Conservation (phyloP, 1,140 invertebrate genomes). For the Drosophila ananassae region DNA sequence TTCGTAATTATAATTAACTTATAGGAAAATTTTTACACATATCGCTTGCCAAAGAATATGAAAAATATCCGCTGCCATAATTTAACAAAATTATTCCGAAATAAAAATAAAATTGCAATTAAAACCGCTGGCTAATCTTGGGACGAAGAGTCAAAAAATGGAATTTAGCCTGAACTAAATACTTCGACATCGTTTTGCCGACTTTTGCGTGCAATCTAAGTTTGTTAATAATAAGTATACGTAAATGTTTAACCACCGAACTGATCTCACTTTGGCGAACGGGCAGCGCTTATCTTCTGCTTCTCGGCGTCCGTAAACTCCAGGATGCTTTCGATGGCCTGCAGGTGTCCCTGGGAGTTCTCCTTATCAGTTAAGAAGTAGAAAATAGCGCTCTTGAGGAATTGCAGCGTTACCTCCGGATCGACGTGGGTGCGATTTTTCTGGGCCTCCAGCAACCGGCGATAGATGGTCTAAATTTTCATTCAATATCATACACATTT, state of each 20-base stretch:
- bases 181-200: conserved; percentile 68
- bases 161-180: conserved; percentile 69
- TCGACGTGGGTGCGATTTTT: conserved; percentile 88
- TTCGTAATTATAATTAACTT: conserved; percentile 43
- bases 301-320: conserved; percentile 91
- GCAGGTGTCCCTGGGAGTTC: conserved; percentile 92
- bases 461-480: conserved; percentile 90
- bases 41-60: conserved; percentile 43
- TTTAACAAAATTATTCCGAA: conserved; percentile 73
- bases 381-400: conserved; percentile 95
- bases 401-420: conserved; percentile 93
- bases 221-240: conserved; percentile 40
- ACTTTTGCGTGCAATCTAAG: conserved; percentile 29
- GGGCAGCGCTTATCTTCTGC: conserved; percentile 89
- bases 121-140: conserved; percentile 40
- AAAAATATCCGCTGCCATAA: conserved; percentile 26
- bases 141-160: conserved; percentile 60
- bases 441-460: conserved; percentile 90
- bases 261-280: conserved; percentile 79
- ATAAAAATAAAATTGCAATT: conserved; percentile 75
- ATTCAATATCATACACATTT: conserved; percentile 6
- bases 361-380: conserved; percentile 95
- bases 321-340: conserved; percentile 94
- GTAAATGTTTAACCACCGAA: conserved; percentile 13
- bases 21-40: conserved; percentile 48